These are phyloP conservation scores for Phylloscopus collybita DNA, from an alignment of 2,797 vertebrate species.

Conservation along the genomic window DNA sequence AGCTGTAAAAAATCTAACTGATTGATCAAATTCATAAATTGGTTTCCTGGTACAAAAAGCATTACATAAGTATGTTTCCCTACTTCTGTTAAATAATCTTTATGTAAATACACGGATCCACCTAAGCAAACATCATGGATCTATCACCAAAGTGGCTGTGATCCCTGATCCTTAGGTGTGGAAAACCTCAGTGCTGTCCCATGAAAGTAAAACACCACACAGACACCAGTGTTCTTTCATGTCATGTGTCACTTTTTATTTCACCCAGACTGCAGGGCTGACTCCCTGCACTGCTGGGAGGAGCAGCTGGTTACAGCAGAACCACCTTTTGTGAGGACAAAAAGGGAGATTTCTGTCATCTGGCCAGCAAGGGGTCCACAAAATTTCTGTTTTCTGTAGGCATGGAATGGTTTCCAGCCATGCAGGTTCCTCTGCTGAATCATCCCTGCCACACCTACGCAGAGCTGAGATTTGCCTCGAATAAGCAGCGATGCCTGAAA, in stretches of 20 bases:
- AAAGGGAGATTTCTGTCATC: background rate
- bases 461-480: slow-evolving; percentile 40
- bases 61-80: background rate
- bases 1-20: slow-evolving; percentile 21
- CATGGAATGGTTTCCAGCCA: background rate
- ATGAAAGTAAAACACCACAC: background rate
- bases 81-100: background rate
- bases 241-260: background rate
- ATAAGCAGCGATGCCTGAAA: slow-evolving; percentile 26
- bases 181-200: background rate
- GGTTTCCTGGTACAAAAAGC: background rate
- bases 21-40: background rate
- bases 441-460: slow-evolving; percentile 48
- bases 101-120: background rate
- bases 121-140: background rate
- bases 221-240: background rate
- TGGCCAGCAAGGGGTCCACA: background rate
- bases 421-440: slow-evolving; percentile 31
- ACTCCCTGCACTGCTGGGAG: background rate
- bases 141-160: background rate
- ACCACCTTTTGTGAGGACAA: background rate
- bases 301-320: background rate
- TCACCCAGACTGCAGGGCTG: background rate
- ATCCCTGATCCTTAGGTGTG: background rate
- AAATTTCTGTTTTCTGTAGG: slow-evolving; percentile 8